phyloP scores from a whole-genome alignment of 2,113 vertebrate species.

The Anhinga rufa region DNA sequence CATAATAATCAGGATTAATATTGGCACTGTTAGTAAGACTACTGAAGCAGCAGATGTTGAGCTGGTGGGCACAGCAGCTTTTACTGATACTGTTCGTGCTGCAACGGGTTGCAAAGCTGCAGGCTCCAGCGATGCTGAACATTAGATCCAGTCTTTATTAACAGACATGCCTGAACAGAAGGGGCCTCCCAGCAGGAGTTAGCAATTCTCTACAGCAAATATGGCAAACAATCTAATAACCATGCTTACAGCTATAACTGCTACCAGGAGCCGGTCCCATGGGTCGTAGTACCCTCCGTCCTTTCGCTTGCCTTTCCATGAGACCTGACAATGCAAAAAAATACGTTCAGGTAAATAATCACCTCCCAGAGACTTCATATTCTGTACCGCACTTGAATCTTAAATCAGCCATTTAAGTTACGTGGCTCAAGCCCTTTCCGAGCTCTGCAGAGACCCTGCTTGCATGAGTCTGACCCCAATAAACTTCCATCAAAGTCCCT shows the following conservation, averaged over 20 bases:
- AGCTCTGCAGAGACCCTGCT: neutral
- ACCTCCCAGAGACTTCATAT: neutral
- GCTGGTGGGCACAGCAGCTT: neutral
- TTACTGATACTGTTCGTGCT: neutral
- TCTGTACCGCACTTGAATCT: accelerated
- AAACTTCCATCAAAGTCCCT: neutral
- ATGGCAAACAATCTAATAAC: neutral
- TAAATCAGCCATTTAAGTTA: too few relatives aligned
- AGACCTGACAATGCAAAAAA: conserved; percentile 50
- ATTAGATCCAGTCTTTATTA: neutral
- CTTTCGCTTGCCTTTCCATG: conserved; percentile 72
- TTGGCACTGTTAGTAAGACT: neutral
- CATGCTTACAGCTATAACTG: conserved; percentile 81
- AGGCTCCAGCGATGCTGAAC: neutral
- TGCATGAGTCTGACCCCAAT: accelerated
- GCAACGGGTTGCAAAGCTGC: neutral
- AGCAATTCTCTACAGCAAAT: neutral
- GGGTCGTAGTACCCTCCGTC: conserved; percentile 68
- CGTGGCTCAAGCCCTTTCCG: neutral
- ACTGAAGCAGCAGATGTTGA: neutral
- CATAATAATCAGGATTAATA: neutral
- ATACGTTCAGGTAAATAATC: neutral
- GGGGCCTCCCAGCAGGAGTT: neutral
- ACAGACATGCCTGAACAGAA: neutral
- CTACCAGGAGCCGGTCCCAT: conserved; percentile 84